Evolutionary conservation across 2,797 vertebrate genomes (phyloP), one percentile per base, ranked within the genome.

Genomic region (Ispidina lecontei): DNA sequence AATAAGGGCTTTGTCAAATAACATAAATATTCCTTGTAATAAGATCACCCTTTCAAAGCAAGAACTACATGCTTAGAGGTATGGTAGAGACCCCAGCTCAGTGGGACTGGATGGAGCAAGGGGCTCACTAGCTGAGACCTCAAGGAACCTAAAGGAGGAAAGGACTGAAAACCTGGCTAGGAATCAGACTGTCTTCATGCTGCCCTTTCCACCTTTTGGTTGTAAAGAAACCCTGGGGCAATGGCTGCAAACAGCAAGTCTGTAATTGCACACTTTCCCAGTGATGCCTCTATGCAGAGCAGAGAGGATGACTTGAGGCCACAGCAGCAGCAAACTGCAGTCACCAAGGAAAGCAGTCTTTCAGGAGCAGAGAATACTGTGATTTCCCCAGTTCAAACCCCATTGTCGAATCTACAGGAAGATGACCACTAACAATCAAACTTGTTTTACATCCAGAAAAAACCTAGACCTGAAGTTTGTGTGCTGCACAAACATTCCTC

Each of bases 1-100:
- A 91, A 80, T 69, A 84, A 47, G 14, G 19, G 15, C 43, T 65
- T 65, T 89, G 77, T 84, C 74, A 93, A 90, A 71, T 90, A 84
- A 64, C 54, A 85, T 71, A 62, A 83, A 69, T 84, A 92, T 52
- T 79, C 75, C 35, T 46, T 67, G n/a, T 79, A 76, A 62, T 76
- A 84, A 79, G 47, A 84, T 39, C 4, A 2, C 44, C 60, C 43
- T 79, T 90, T 82, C 56, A 76, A 90, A 84, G 31, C 23, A 73
- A 67, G 55, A 84, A 67, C 28, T 64, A 73, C 63, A 59, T 8
- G 10, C 37, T 39, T 14, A 18, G 49, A 89, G 28, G 73, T 10
- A 37, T 1, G 6, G 35, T 47, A 76, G 47, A 49, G 28, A 84
- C 6, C 7, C 22, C 37, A 70, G n/a, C 37, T 84, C 29, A 79